These are phyloP conservation scores for Aphidius colemani DNA, from an alignment of 2,888 invertebrate genomes.

Conservation along the genomic window DNA sequence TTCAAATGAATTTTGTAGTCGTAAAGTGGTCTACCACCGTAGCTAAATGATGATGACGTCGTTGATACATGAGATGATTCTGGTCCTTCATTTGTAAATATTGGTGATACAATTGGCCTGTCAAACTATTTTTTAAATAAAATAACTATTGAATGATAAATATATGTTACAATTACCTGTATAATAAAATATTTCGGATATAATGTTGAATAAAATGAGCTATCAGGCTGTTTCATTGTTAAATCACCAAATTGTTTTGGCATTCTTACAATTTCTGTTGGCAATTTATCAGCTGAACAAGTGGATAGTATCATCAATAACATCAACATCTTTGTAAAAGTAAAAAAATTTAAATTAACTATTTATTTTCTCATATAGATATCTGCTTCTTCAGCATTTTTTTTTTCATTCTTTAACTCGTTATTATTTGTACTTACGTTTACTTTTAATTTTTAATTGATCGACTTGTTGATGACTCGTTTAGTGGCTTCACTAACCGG, in stretches of 20 bases:
- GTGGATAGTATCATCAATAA: not conserved
- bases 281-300: slow-evolving; percentile 12
- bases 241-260: slow-evolving; percentile 10
- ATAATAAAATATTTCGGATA: slow-evolving; percentile 33
- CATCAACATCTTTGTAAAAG: slow-evolving; percentile 2
- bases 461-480: slow-evolving; percentile 7
- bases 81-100: slow-evolving; percentile 34
- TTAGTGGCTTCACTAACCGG: slow-evolving; percentile 45
- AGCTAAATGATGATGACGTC: slow-evolving; percentile 38
- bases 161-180: slow-evolving; percentile 25
- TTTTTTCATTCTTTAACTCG: not conserved
- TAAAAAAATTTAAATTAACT: no score
- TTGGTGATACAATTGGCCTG: slow-evolving; percentile 31
- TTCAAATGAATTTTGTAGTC: slow-evolving; percentile 40
- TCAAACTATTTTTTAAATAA: slow-evolving; percentile 22
- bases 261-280: slow-evolving; percentile 1
- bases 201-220: slow-evolving; percentile 5
- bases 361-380: no score
- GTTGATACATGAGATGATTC: slow-evolving; percentile 35
- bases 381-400: no score
- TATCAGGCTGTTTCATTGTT: not conserved
- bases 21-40: slow-evolving; percentile 42
- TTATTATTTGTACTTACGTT: not conserved
- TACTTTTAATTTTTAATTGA: not conserved
- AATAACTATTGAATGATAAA: not conserved